Base-by-base conservation (phyloP, 1,140 invertebrate species). In the Aphelenchoides avenae region DNA sequence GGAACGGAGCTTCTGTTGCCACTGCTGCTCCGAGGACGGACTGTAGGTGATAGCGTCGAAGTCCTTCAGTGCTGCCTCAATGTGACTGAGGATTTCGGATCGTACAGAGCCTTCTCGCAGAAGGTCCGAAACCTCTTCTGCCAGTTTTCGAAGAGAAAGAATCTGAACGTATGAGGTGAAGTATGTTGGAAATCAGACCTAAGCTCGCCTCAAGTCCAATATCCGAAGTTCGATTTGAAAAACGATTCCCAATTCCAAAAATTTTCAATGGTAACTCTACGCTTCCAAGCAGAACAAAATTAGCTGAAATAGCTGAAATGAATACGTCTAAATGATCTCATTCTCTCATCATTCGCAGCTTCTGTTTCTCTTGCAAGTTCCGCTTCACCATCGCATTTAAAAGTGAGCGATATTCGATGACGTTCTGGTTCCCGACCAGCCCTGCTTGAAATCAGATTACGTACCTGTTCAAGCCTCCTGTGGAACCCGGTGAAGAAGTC, bases 11-110 rank as follows among this genome's bases (percentile, higher is more conserved):
- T 88, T 84, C 52, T 84, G 84, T 20, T 84, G 80, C 89, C 89
- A 93, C 42, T 63, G 64, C 9, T 71, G 79, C 66, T 88, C 85
- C 3, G 85, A 86, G 70, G 84, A 85, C 33, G 84, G 84, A 70
- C 85, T 86, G 57, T 85, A 88, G 58, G 85, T 84, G 70, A 87
- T 83, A 13, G 87, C 80, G 78, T 88, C 87, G 1, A 89, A 75
- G 66, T 84, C 86, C 83, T 84, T 77, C 73, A 88, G 57, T n/a
- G 57, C 64, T 78, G 87, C 31, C 81, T 83, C 55, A 82, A 73
- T 80, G 73, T 89, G 85, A 40, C 86, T 80, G 27, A 83, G 78
- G 40, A 84, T 78, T 2, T 83, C 84, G 47, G 83, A 82, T 48
- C 88, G 78, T 52, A 86, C 84, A 13, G 82, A 78, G 77, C 85